These are phyloP conservation scores for Aethes cnicana DNA, from an alignment of 2,888 invertebrate genomes.

Conservation along the genomic window DNA sequence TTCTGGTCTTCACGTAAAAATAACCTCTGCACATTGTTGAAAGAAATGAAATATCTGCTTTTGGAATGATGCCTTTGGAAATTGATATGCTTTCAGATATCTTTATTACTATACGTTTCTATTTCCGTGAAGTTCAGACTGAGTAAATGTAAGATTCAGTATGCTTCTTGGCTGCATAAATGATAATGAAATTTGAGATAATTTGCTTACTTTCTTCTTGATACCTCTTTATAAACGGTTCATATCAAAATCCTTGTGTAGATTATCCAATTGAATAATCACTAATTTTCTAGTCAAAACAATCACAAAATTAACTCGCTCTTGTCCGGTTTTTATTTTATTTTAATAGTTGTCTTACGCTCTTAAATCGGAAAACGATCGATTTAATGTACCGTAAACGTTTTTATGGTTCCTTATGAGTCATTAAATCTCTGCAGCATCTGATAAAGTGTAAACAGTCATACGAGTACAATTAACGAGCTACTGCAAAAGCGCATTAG, in stretches of 20 bases:
- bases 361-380: slow-evolving; percentile 11
- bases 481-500: no score
- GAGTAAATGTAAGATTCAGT: no score
- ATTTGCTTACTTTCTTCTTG: no score
- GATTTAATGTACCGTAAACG: slow-evolving; percentile 10
- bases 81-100: no score
- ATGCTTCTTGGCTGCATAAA: neutral
- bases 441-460: slow-evolving; percentile 16
- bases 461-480: slow-evolving; percentile 7
- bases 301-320: neutral
- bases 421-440: slow-evolving; percentile 9
- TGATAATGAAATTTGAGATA: neutral
- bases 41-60: no score
- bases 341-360: neutral
- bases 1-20: neutral
- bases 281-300: no score
- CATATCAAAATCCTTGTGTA: no score
- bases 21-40: neutral
- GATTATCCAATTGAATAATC: no score
- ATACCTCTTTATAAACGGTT: no score
- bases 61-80: no score
- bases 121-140: no score
- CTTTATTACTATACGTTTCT: no score
- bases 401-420: slow-evolving; percentile 15
- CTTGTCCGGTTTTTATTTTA: neutral